Evolutionary conservation across 2,888 invertebrate genomes (phyloP).

Genomic region (Bedellia somnulentella): DNA sequence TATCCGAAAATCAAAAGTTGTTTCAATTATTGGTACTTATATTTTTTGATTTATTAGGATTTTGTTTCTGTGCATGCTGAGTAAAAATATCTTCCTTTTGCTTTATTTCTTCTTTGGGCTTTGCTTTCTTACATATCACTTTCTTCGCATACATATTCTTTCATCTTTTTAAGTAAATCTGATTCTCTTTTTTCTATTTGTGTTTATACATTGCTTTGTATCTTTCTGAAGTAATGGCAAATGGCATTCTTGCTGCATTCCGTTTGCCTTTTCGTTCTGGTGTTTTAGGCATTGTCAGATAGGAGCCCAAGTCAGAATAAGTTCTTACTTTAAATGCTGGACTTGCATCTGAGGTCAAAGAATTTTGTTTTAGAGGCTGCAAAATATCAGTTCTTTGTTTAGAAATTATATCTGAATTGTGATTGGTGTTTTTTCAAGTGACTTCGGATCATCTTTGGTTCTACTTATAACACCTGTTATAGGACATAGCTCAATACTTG

Average conservation of each 20-base stretch:
- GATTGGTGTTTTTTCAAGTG: background rate
- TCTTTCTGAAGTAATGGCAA: conserved; percentile 7
- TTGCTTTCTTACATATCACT: no score
- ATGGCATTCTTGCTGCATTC: conserved; percentile 6
- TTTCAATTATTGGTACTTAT: no score
- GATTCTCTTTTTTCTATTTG: conserved; percentile 4
- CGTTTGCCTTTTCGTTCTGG: conserved; percentile 8
- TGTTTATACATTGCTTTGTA: conserved; percentile 5
- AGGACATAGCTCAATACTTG: background rate
- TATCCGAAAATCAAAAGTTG: no score
- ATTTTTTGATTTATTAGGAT: no score
- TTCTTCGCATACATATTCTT: no score
- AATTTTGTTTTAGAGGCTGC: background rate
- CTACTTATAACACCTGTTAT: conserved; percentile 3
- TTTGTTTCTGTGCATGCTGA: no score
- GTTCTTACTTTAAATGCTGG: conserved; percentile 7
- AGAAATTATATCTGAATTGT: no score
- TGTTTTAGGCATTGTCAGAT: conserved; percentile 8
- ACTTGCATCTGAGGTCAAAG: conserved; percentile 2
- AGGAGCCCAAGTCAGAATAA: conserved; percentile 6
- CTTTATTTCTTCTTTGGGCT: no score
- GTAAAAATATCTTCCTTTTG: no score
- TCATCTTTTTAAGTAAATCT: no score
- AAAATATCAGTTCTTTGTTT: no score
- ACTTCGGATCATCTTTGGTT: no score